These are phyloP conservation scores for Trochalopteron elliotii DNA, from an alignment of 2,113 vertebrate species.

Conservation along the genomic window DNA sequence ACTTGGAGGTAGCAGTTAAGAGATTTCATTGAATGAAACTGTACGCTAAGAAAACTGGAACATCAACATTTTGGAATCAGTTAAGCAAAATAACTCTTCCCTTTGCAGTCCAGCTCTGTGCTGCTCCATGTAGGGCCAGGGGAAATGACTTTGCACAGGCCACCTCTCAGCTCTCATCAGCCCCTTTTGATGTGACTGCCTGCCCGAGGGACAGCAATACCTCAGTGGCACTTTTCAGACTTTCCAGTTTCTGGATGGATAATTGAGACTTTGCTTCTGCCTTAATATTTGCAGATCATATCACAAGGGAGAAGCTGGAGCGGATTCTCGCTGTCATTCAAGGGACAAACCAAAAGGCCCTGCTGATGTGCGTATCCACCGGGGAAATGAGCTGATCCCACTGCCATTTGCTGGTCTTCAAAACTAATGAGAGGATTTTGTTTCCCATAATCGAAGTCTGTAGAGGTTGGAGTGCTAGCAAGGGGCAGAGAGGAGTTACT, in stretches of 20 bases:
- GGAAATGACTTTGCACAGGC: background rate
- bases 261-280: background rate
- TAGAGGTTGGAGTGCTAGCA: background rate
- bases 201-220: background rate
- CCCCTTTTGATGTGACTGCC: background rate
- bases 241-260: background rate
- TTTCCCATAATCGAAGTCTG: background rate
- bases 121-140: background rate
- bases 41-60: background rate
- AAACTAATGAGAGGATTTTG: background rate
- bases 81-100: background rate
- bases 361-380: slow-evolving; percentile 78
- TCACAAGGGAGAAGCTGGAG: slow-evolving; percentile 89
- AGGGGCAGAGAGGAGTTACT: background rate
- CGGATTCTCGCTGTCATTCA: slow-evolving; percentile 87
- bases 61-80: background rate
- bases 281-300: slow-evolving; percentile 79
- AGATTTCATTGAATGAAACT: background rate
- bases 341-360: slow-evolving; percentile 89
- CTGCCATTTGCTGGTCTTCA: background rate
- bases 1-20: background rate
- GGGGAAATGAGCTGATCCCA: background rate
- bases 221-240: background rate
- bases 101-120: background rate
- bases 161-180: background rate